Base-by-base conservation (phyloP, 2,888 invertebrate genomes). In the Polydrusus tereticollis region DNA sequence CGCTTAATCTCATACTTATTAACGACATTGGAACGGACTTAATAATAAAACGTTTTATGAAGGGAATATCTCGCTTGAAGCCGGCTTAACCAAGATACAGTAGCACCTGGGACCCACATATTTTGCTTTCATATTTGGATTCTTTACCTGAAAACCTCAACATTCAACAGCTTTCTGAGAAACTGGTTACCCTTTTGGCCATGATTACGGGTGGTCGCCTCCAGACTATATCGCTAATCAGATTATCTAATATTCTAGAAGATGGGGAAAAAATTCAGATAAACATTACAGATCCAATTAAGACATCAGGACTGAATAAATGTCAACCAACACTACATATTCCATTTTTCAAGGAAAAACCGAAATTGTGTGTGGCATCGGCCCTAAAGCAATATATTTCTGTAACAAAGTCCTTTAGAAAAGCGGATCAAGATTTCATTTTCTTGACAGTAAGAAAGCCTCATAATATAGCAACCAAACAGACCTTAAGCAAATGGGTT, bases 61-160 rank as follows among this genome's bases (percentile, higher is more conserved):
- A 75, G 12, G 33, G 33, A 3, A 7, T 33, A 12, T 33, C 7
- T 8, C 33, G 33, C 0, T n/a, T n/a, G n/a, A n/a, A n/a, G n/a
- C n/a, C n/a, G n/a, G 52, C 76, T 3, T 60, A 7, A 12, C 76
- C 78, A 0, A 80, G 77, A 69, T 80, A 80, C 68, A 73, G 74
- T 1, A 36, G 38, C 2, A 78, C 75, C 1, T 81, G 79, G 80
- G 77, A 80, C 47, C 77, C 78, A 1, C 47, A 21, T 16, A 50
- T 76, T n/a, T 77, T 80, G 6, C 65, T 81, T 16, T 63, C 78
- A n/a, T n/a, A n/a, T n/a, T n/a, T 78, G 36, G 33, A 58, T 50
- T 38, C 50, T n/a, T 52, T 55, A 29, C 50, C 67, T 18, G 62
- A 50, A 12, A 18, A 21, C 1, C 14, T 73, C 12, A 62, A 20